Evolutionary conservation across 2,797 vertebrate genomes (phyloP), one percentile per base, ranked within the genome.

Genomic region (Enteromius thamalakanensis): DNA sequence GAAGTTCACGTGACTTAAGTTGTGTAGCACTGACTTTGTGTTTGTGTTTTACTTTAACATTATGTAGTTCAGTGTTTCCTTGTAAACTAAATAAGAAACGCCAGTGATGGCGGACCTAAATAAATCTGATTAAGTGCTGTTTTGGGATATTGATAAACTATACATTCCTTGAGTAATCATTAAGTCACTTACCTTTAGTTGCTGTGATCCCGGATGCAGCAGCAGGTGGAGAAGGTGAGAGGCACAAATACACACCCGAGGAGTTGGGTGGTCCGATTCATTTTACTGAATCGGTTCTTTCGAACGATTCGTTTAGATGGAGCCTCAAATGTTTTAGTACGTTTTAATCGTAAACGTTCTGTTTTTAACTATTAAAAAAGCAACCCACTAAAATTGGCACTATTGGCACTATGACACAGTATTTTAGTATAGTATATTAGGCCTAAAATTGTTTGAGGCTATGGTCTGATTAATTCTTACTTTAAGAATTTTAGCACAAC

Each of bases 191-290:
- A 83, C 81, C 81, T 70, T 26, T 2, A 19, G 6, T 76, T 15
- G 11, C 14, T 19, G 4, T 8, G 65, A 67, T 78, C 81, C 75
- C 81, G 81, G 81, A 83, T 83, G 75, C 81, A 69, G 21, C 17
- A 68, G 19, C 81, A 77, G 65, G 81, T 77, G 64, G 40, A 70
- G 37, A 77, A 42, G 10, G 65, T 21, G 67, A 42, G 62, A 76
- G 37, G 3, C 62, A 34, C 60, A 19, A 74, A 19, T 19, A 67
- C 47, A 76, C 49, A 83, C 72, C 72, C 58, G 69, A 47, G 47
- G 10, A n/a, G 3, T 34, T 49, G 6, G 11, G 34, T 45, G 60
- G 49, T 23, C 26, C 19, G 19, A 70, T 0, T 80, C 64, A 40
- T 69, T 55, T 55, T 8, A 2, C n/a, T 14, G 78, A 69, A 68